A percentile compares a stretch with the other conserved stretches of the same genome.
phyloP scores from a whole-genome alignment of 2,113 vertebrate species.

The Emberiza fucata region DNA sequence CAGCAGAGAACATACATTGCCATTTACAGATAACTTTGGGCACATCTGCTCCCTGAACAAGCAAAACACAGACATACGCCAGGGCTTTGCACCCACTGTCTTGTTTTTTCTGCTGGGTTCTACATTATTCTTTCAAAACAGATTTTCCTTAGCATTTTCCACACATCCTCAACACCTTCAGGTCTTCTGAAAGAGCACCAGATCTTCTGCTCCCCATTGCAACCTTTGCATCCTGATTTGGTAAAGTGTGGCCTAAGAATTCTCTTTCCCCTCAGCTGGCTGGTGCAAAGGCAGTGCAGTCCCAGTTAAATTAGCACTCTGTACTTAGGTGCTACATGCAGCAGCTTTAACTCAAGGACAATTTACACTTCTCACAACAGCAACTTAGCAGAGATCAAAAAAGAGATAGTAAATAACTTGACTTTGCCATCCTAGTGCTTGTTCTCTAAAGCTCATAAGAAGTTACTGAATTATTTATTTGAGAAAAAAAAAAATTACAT shows the following conservation, averaged over 20 bases:
- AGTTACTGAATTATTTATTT: slow-evolving; percentile 33
- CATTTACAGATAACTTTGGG: not conserved
- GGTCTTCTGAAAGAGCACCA: not conserved
- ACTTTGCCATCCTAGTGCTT: not conserved
- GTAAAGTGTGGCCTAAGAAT: not conserved
- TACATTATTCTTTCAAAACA: not conserved
- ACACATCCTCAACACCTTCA: not conserved
- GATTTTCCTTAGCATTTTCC: not conserved
- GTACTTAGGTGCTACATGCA: accelerated
- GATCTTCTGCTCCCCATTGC: not conserved
- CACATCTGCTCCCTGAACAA: not conserved
- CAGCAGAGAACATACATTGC: not conserved
- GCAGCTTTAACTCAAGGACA: not conserved
- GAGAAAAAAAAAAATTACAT: not conserved
- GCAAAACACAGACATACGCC: not conserved
- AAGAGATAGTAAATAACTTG: slow-evolving; percentile 25
- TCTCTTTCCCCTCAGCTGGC: not conserved
- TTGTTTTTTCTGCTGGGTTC: not conserved
- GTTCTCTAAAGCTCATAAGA: not conserved
- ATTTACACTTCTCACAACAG: not conserved
- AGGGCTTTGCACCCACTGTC: not conserved
- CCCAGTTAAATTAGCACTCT: not conserved
- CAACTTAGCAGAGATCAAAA: slow-evolving; percentile 11
- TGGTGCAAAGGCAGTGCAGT: not conserved
- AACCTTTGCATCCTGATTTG: not conserved